Conservation (phyloP, 2,888 invertebrate genomes). For the Allophyes oxyacanthae region DNA sequence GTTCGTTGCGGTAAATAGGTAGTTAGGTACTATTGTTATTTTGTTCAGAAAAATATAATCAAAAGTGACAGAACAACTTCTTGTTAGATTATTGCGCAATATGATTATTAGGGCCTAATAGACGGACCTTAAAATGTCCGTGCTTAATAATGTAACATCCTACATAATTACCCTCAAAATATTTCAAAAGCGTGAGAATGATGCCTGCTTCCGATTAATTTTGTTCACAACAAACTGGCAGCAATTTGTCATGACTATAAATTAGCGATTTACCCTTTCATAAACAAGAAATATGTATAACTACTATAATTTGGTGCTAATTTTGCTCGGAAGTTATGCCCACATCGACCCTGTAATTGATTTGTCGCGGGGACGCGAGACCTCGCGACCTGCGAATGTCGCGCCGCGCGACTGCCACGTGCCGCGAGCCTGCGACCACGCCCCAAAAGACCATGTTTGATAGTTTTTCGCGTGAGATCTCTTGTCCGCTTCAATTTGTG, state of each 20-base stretch:
- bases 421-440: constrained; percentile 64
- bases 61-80: no score
- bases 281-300: constrained; percentile 81
- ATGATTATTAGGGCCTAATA: no score
- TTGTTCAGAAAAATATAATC: no score
- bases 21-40: no score
- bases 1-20: no score
- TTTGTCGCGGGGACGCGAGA: constrained; percentile 79
- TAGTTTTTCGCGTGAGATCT: constrained; percentile 75
- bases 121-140: no score
- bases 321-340: constrained; percentile 80
- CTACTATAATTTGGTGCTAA: constrained; percentile 85
- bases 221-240: constrained; percentile 43
- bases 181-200: constrained; percentile 38
- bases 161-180: not conserved
- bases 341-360: constrained; percentile 82
- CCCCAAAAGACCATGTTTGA: constrained; percentile 65
- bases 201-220: constrained; percentile 29
- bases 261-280: constrained; percentile 77
- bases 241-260: constrained; percentile 70
- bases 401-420: constrained; percentile 71
- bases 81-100: no score
- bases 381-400: constrained; percentile 59
- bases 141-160: no score
- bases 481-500: constrained; percentile 62